Evolutionary conservation across 2,888 invertebrate genomes (phyloP), one percentile per base, ranked within the genome.

Genomic region (Cheilosia impressa): DNA sequence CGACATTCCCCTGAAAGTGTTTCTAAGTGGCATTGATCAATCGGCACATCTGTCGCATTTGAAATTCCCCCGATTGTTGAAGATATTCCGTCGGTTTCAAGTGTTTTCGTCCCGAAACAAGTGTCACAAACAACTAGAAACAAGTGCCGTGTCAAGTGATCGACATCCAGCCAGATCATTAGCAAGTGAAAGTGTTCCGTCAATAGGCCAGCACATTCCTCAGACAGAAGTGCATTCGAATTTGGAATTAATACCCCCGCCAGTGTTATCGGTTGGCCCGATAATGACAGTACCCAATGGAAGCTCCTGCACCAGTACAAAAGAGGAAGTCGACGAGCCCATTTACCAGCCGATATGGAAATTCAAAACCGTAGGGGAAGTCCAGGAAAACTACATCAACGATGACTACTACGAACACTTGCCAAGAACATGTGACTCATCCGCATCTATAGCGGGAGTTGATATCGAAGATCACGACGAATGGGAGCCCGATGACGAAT

Each of bases 271-370:
- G 15, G 38, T 72, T 72, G 34, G 34, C 24, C 41, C 10, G 3
- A 83, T 58, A 79, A 89, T 89, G 89, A 88, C 88, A 6, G 88
- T 88, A 31, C 88, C 89, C 2, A 85, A 76, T 13, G 75, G 76
- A n/a, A 87, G 65, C 53, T 22, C 79, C 7, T 72, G 34, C 34
- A 53, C 69, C 45, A 17, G 69, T 6, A 73, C 73, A 65, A 75
- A 34, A 53, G 50, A 73, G n/a, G 87, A 87, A 0, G 88, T 89
- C 6, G 91, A 91, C 62, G 92, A 92, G 41, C 89, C 91, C 9
- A 92, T 92, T 72, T 92, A 92, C 82, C 92, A 92, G 52, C 91
- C 91, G 50, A 92, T 92, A 79, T 92, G 92, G 92, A 91, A 92
- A 83, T 92, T 91, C 80, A 90, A 91, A 80, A 92, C 92, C 0